phyloP scores from a whole-genome alignment of 2,888 invertebrate species.

The Falcaria lacertinaria region DNA sequence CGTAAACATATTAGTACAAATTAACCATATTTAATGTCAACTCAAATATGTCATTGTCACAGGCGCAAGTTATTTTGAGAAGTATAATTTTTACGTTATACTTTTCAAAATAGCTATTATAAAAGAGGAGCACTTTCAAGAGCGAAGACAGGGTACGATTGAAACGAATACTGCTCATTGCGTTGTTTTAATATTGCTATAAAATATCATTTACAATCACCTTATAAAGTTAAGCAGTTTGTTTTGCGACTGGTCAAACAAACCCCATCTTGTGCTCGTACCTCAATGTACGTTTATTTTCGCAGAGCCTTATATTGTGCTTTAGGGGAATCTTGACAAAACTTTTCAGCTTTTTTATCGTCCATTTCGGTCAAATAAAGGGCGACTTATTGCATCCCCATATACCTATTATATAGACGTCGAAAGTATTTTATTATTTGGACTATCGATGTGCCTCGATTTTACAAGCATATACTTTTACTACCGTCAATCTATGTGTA shows the following conservation, averaged over 20 bases:
- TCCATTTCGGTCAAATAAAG: slow-evolving; percentile 27
- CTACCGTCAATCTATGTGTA: no score
- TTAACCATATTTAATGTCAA: no score
- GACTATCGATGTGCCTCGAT: neutral
- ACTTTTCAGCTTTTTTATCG: slow-evolving; percentile 31
- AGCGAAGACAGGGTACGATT: no score
- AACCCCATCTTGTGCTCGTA: slow-evolving; percentile 17
- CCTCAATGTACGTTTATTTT: slow-evolving; percentile 20
- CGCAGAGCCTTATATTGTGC: slow-evolving; percentile 32
- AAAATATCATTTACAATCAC: slow-evolving; percentile 14
- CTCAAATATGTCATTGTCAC: no score
- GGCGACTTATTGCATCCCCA: slow-evolving; percentile 22
- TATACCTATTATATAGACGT: no score
- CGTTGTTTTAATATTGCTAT: no score
- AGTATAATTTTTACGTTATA: no score
- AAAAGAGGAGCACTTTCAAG: no score
- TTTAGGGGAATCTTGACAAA: slow-evolving; percentile 28
- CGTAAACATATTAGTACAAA: no score
- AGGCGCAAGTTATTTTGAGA: no score
- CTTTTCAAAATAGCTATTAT: no score
- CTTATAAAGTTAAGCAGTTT: slow-evolving; percentile 16
- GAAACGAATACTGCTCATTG: no score
- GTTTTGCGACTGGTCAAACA: slow-evolving; percentile 18
- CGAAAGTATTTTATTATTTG: slow-evolving; percentile 1
- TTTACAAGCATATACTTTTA: neutral